phyloP scores from a whole-genome alignment of 2,113 vertebrate genomes.

The Monopterus albus region DNA sequence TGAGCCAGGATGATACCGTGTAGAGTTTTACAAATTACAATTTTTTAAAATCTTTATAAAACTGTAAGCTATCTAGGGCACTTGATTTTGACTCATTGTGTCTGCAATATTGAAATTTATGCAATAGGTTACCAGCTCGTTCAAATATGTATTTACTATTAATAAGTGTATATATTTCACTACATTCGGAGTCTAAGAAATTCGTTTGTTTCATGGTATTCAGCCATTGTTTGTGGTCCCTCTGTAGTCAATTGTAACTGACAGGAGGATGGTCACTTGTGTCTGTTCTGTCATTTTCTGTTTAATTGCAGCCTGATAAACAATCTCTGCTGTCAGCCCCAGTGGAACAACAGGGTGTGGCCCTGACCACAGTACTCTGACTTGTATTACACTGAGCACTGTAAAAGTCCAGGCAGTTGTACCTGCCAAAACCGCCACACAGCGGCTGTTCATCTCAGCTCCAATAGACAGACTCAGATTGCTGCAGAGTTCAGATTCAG shows the following conservation, averaged over 20 bases:
- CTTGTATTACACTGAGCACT: constrained; percentile 58
- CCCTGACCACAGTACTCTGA: constrained; percentile 14
- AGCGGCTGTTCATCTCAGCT: constrained; percentile 44
- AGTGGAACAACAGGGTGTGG: constrained; percentile 11
- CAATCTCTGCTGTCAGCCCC: constrained; percentile 20
- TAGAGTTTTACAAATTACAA: no score
- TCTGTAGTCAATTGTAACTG: background rate
- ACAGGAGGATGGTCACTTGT: background rate
- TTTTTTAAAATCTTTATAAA: no score
- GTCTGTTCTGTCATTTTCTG: constrained; percentile 8
- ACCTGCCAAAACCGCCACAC: constrained; percentile 56
- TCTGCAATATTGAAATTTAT: no score
- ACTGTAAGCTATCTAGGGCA: background rate
- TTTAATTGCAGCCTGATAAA: constrained; percentile 31
- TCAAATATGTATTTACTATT: background rate
- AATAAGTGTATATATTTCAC: no score
- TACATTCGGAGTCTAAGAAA: background rate
- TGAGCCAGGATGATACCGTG: no score
- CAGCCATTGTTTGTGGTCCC: background rate
- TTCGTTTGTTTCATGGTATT: background rate
- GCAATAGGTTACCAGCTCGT: background rate
- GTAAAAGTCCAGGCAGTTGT: constrained; percentile 24
- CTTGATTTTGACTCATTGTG: no score
- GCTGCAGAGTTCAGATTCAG: constrained; percentile 64
- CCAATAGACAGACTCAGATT: constrained; percentile 50